A percentile compares a stretch with the other conserved stretches of the same genome.
These are phyloP conservation scores for Carcina quercana DNA, from an alignment of 2,888 invertebrate genomes.

Conservation along the genomic window DNA sequence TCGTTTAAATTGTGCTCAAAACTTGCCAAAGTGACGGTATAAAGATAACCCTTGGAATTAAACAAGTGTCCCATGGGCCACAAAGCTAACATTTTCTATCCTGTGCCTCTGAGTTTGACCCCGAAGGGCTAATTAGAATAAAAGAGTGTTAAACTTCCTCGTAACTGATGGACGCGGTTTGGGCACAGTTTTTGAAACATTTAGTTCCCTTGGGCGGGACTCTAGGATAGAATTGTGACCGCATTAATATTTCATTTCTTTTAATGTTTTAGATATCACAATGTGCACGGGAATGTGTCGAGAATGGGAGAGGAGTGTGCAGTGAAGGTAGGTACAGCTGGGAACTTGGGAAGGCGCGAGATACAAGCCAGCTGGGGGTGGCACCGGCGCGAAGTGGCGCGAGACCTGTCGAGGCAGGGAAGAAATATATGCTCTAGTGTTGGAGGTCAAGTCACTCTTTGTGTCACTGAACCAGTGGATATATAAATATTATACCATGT, in stretches of 20 bases:
- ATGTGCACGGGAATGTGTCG: too few relatives aligned
- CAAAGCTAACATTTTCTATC: conserved; percentile 34
- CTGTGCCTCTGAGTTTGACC: conserved; percentile 37
- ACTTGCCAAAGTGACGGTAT: conserved; percentile 18
- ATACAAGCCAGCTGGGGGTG: too few relatives aligned
- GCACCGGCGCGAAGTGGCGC: too few relatives aligned
- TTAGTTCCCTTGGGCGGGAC: conserved; percentile 21
- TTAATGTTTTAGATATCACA: conserved; percentile 18
- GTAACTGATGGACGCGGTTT: conserved; percentile 46
- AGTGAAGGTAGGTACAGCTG: too few relatives aligned
- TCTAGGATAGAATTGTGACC: conserved; percentile 25
- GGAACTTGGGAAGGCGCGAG: too few relatives aligned
- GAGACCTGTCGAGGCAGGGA: too few relatives aligned
- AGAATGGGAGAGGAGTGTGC: too few relatives aligned
- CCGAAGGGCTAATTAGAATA: conserved; percentile 59
- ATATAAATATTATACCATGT: too few relatives aligned
- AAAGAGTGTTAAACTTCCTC: conserved; percentile 60
- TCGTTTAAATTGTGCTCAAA: conserved; percentile 15
- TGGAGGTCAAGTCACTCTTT: too few relatives aligned
- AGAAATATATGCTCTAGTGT: too few relatives aligned
- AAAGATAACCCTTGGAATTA: conserved; percentile 38
- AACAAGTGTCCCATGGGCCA: conserved; percentile 36
- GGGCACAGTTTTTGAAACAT: conserved; percentile 31
- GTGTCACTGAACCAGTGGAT: too few relatives aligned
- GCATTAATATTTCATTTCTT: conserved; percentile 32